Evolutionary conservation across 2,888 invertebrate genomes (phyloP).

Genomic region (Miltochrista miniata): DNA sequence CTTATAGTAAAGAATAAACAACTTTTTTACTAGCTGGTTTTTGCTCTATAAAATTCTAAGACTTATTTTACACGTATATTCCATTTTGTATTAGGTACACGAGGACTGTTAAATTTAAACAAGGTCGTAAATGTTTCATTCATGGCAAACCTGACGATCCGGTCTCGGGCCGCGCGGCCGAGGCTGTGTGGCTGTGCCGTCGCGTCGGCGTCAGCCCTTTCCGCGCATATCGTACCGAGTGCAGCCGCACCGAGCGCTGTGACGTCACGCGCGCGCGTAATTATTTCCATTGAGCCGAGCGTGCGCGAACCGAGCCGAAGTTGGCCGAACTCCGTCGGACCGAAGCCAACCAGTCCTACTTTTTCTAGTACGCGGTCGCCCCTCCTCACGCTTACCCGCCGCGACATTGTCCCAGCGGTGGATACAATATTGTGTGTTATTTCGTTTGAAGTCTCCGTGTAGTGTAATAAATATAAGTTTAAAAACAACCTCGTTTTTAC

Average conservation of each 20-base stretch:
- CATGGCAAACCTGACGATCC: slow-evolving; percentile 8
- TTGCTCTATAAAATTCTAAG: background rate
- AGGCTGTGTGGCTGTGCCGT: slow-evolving; percentile 7
- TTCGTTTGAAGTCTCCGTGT: slow-evolving; percentile 40
- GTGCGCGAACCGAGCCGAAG: slow-evolving; percentile 58
- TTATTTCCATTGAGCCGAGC: slow-evolving; percentile 68
- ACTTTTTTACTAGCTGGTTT: background rate
- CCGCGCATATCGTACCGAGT: slow-evolving; percentile 32
- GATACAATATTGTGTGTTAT: slow-evolving; percentile 43
- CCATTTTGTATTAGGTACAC: background rate
- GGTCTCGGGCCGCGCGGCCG: slow-evolving; percentile 1
- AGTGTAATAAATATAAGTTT: slow-evolving; percentile 34
- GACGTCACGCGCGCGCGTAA: slow-evolving; percentile 69
- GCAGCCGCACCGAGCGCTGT: slow-evolving; percentile 48
- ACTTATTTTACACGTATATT: background rate
- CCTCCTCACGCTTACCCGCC: slow-evolving; percentile 58
- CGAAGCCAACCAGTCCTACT: slow-evolving; percentile 74
- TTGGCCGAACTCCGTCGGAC: slow-evolving; percentile 54
- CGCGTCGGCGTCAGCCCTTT: slow-evolving; percentile 16
- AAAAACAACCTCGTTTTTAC: slow-evolving; percentile 14
- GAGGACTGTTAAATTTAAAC: slow-evolving; percentile 6
- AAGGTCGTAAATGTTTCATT: slow-evolving; percentile 24
- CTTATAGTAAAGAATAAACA: too few species aligned
- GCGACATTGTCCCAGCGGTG: slow-evolving; percentile 27
- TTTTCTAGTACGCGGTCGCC: slow-evolving; percentile 76